These are phyloP conservation scores for Blastobasis lacticolella DNA, from an alignment of 2,888 invertebrate genomes.

Conservation along the genomic window DNA sequence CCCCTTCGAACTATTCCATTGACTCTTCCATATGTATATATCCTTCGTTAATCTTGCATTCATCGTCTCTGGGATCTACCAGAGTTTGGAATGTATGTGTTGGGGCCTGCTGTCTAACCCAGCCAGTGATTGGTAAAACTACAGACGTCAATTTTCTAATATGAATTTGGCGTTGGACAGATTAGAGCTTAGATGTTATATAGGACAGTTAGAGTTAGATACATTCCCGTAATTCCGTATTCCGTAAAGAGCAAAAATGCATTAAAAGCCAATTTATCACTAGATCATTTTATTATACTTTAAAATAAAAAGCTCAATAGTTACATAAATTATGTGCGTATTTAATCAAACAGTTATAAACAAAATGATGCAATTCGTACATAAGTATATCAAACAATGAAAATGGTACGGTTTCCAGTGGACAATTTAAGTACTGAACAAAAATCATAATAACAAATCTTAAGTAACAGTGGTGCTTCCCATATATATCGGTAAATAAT, in stretches of 20 bases:
- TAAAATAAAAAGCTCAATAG: conserved; percentile 66
- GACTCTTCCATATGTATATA: no score
- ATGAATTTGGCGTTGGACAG: no score
- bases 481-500: conserved; percentile 51
- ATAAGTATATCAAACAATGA: conserved; percentile 41
- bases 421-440: conserved; percentile 62
- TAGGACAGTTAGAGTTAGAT: no score
- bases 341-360: conserved; percentile 49
- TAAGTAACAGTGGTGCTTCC: conserved; percentile 31
- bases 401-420: conserved; percentile 50
- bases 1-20: no score
- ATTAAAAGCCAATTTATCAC: conserved; percentile 29
- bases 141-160: no score
- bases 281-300: conserved; percentile 67
- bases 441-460: conserved; percentile 21
- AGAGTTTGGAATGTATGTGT: no score
- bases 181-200: no score
- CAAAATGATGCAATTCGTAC: conserved; percentile 28
- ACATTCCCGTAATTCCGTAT: not conserved
- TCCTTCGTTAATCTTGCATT: no score
- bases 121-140: no score
- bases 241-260: not conserved
- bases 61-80: no score
- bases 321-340: conserved; percentile 69
- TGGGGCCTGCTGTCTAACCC: no score